These are phyloP conservation scores for Carassius auratus DNA, from an alignment of 2,113 vertebrate genomes.

Conservation along the genomic window DNA sequence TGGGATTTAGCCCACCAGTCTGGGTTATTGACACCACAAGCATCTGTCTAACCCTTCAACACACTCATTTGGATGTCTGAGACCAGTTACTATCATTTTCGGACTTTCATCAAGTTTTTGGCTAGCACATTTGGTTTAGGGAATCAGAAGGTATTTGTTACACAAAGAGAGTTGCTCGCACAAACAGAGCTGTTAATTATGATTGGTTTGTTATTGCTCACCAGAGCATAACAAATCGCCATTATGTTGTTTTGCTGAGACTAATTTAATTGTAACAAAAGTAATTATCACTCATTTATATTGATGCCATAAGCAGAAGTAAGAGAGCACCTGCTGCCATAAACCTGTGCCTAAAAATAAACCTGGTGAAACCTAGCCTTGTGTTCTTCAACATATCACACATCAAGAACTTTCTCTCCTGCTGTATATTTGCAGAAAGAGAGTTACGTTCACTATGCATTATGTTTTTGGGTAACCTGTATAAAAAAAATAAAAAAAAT, in stretches of 20 bases:
- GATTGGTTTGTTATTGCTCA: constrained; percentile 96
- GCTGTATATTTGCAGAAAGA: constrained; percentile 3
- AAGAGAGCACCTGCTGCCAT: constrained; percentile 90
- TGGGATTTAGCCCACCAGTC: not conserved
- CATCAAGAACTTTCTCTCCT: not conserved
- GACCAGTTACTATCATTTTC: constrained; percentile 66
- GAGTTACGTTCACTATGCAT: not conserved
- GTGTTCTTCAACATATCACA: not conserved
- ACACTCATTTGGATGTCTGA: constrained; percentile 28
- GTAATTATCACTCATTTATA: constrained; percentile 97
- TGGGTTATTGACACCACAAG: not conserved
- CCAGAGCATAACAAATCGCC: constrained; percentile 96
- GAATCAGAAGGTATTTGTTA: constrained; percentile 88
- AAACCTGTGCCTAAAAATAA: constrained; percentile 66
- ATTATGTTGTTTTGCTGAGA: constrained; percentile 96
- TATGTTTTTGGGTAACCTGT: not conserved
- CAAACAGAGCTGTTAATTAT: constrained; percentile 93
- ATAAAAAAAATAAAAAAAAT: not conserved
- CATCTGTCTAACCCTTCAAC: constrained; percentile 15
- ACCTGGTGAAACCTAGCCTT: constrained; percentile 35
- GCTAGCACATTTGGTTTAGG: constrained; percentile 84
- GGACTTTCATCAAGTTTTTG: constrained; percentile 83
- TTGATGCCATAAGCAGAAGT: constrained; percentile 94
- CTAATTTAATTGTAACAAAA: constrained; percentile 99
- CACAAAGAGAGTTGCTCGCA: constrained; percentile 82